phyloP scores from a whole-genome alignment of 1,140 invertebrate genomes.

The Prorops nasuta region DNA sequence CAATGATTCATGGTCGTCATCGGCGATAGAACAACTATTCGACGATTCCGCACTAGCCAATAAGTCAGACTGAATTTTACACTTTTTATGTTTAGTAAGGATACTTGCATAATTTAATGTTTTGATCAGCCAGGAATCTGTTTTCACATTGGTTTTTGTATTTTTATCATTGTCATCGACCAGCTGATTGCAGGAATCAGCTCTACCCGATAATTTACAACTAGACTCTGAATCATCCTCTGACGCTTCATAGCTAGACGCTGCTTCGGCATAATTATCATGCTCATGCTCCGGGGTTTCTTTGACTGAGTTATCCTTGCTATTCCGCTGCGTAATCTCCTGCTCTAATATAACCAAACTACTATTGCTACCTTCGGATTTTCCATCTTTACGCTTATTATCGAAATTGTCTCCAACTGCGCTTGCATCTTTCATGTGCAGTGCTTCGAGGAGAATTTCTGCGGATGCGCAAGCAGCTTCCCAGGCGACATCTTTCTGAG shows the following conservation, averaged over 20 bases:
- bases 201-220: constrained; percentile 14
- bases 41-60: constrained; percentile 22
- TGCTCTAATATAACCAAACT: not conserved
- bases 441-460: constrained; percentile 43
- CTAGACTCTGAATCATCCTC: constrained; percentile 39
- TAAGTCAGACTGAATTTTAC: constrained; percentile 7
- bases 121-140: constrained; percentile 48
- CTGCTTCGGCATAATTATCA: constrained; percentile 13
- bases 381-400: not conserved
- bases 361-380: not conserved
- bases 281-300: constrained; percentile 5
- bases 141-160: constrained; percentile 39
- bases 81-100: constrained; percentile 21
- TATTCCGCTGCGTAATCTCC: not conserved
- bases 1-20: no score
- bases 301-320: no score
- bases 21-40: constrained; percentile 23
- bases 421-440: constrained; percentile 30
- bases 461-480: constrained; percentile 50
- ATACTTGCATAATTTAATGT: constrained; percentile 41
- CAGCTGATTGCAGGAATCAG: constrained; percentile 4
- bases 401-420: not conserved
- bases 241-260: constrained; percentile 35
- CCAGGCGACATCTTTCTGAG: constrained; percentile 41
- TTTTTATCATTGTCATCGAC: constrained; percentile 16